A percentile compares a stretch with the other conserved stretches of the same genome.
Evolutionary conservation across 2,888 invertebrate species (phyloP).

Genomic region (Melieria picta): DNA sequence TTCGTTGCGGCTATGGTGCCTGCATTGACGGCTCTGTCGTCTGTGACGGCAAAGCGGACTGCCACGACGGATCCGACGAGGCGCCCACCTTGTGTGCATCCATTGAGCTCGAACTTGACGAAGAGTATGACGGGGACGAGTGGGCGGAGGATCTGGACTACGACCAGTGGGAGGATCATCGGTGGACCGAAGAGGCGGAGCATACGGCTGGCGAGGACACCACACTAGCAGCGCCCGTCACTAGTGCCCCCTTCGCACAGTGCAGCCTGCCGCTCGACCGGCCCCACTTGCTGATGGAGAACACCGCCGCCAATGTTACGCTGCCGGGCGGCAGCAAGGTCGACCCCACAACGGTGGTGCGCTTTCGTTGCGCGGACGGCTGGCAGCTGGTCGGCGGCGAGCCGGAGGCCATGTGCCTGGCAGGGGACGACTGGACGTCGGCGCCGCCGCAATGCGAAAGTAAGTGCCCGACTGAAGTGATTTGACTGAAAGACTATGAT

Average conservation of each 20-base stretch:
- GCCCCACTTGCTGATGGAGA: not conserved
- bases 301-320: not conserved
- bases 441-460: conserved; percentile 20
- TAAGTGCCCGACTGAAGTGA: conserved; percentile 37
- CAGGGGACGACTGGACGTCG: conserved; percentile 10
- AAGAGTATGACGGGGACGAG: no score
- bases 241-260: not conserved
- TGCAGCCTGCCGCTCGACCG: conserved; percentile 29
- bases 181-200: not conserved
- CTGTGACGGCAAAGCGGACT: conserved; percentile 45
- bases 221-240: not conserved
- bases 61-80: conserved; percentile 53
- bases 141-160: no score
- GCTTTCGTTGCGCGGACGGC: conserved; percentile 18
- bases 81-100: conserved; percentile 37
- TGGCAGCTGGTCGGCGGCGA: conserved; percentile 10
- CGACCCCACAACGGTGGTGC: not conserved
- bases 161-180: no score
- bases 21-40: conserved; percentile 42
- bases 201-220: not conserved
- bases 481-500: not conserved
- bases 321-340: conserved; percentile 15
- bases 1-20: conserved; percentile 51
- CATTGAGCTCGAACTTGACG: not conserved
- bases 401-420: conserved; percentile 10